Evolutionary conservation across 64 coral and sea anemone species (phyloP), one percentile per base, ranked within the genome.

Genomic region (Pocillopora verrucosa): DNA sequence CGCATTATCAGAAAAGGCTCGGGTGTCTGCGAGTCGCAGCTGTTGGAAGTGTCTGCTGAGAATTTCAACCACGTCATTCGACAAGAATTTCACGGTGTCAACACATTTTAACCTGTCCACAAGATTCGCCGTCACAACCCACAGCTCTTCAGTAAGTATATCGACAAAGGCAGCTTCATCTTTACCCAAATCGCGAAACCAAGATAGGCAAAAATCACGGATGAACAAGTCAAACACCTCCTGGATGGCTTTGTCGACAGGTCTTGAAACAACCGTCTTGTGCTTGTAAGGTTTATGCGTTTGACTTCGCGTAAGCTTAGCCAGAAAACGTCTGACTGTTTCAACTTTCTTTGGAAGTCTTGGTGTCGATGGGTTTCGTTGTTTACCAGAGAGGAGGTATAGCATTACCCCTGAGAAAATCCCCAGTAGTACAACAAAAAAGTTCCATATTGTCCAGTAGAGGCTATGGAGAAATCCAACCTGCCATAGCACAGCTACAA

Each of bases 161-260:
- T 99, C 97, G 51, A 88, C 89, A 56, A 99, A 99, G 16, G 97
- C 91, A 25, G 91, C 83, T 74, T 99, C 97, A 51, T 99, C 97
- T 68, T 95, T 99, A 26, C 97, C 94, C 56, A 99, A 86, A 76
- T 77, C 88, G 22, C 84, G 88, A 75, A 95, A 99, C 97, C 97
- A 99, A 14, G 97, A 99, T 51, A 99, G 92, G 76, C 97, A 99
- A 72, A 99, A 99, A 87, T 99, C 97, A 19, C 94, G 91, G 56
- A 99, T 91, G 62, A 99, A 99, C 17, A 95, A 89, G 58, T 99
- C 97, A 91, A 99, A 93, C 58, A 99, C 83, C 59, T 95, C 97
- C 60, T 99, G 97, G 64, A 99, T 89, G n/a, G 89, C 90, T 24
- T 95, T 95, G 85, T 99, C 97, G n/a, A 99, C 91, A 59, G 94